These are phyloP conservation scores for Periparus ater DNA, from an alignment of 2,797 vertebrate genomes.

Conservation along the genomic window DNA sequence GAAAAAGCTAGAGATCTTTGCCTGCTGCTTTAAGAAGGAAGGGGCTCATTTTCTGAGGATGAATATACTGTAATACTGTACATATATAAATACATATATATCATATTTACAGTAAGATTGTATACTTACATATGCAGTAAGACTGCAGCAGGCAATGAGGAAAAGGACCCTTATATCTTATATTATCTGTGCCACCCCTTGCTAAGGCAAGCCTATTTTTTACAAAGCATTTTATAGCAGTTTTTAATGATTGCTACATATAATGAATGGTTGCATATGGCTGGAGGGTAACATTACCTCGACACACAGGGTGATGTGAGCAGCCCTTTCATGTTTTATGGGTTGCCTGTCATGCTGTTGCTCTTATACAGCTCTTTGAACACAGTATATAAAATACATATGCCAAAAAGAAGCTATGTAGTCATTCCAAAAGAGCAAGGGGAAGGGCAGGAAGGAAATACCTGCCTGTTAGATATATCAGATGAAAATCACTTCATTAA, in stretches of 20 bases:
- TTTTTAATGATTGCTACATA: constrained; percentile 23
- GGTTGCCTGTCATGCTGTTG: constrained; percentile 44
- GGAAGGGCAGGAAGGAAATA: constrained; percentile 65
- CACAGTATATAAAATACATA: constrained; percentile 14
- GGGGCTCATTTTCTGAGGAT: not conserved
- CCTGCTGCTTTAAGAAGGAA: not conserved
- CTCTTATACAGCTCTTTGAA: constrained; percentile 59
- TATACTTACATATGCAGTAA: not conserved
- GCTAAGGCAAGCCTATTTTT: not conserved
- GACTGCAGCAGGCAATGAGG: not conserved
- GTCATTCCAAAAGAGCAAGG: constrained; percentile 51
- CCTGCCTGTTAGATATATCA: constrained; percentile 47
- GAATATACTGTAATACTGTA: not conserved
- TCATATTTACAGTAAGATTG: not conserved
- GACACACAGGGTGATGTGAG: constrained; percentile 26
- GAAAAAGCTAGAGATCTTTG: not conserved
- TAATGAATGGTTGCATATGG: constrained; percentile 54
- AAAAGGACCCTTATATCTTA: not conserved
- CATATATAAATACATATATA: not conserved
- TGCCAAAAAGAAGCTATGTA: constrained; percentile 58
- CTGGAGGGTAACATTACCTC: constrained; percentile 39
- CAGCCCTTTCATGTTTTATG: constrained; percentile 65
- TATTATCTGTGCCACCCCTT: not conserved
- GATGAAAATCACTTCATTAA: constrained; percentile 49
- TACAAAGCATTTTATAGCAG: constrained; percentile 14